phyloP scores from a whole-genome alignment of 2,888 invertebrate genomes.

The Eupithecia tripunctaria region DNA sequence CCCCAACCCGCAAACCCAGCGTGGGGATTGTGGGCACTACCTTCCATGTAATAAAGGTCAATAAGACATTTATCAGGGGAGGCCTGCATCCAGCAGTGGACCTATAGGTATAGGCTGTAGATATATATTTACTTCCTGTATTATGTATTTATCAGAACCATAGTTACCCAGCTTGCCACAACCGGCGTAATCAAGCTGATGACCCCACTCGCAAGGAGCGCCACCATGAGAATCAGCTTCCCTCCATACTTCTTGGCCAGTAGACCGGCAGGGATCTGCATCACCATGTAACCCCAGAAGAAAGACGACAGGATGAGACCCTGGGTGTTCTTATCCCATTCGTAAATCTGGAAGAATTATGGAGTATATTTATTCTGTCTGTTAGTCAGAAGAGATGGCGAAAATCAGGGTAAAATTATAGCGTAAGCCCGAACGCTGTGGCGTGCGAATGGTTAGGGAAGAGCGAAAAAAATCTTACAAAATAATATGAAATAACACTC shows the following conservation, averaged over 20 bases:
- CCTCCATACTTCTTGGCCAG: conserved; percentile 92
- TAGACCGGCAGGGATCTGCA: conserved; percentile 89
- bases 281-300: conserved; percentile 91
- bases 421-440: not conserved
- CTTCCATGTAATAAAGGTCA: no score
- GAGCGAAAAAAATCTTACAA: not conserved
- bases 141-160: conserved; percentile 20
- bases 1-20: no score
- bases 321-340: conserved; percentile 85
- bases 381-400: not conserved
- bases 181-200: conserved; percentile 85
- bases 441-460: not conserved
- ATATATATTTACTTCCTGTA: no score
- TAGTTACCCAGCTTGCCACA: conserved; percentile 76
- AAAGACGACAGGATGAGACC: conserved; percentile 89
- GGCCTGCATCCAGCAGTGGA: no score
- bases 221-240: conserved; percentile 86
- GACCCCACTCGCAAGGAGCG: conserved; percentile 83
- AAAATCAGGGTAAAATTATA: not conserved
- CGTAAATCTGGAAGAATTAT: conserved; percentile 62
- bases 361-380: not conserved
- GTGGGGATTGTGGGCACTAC: no score
- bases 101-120: no score
- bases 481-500: not conserved
- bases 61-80: no score